Conservation (phyloP, 2,113 vertebrate species). For the Poeciliopsis prolifica region DNA sequence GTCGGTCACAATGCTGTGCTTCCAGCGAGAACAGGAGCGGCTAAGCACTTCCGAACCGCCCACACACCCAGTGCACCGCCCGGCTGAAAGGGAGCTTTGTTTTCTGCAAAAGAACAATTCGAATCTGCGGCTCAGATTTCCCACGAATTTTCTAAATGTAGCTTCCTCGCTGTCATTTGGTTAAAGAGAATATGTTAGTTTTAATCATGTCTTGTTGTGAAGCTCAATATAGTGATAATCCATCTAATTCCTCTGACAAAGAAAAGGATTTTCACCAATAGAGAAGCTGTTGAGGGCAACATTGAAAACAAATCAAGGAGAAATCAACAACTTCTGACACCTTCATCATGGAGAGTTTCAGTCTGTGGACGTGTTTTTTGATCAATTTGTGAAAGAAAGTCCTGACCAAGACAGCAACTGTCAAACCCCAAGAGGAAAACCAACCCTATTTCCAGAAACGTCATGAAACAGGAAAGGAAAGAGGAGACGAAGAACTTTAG, state of each 20-base stretch:
- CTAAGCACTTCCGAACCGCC: conserved; percentile 71
- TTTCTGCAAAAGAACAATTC: conserved; percentile 57
- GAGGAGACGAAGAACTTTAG: background rate
- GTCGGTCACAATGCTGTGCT: conserved; percentile 56
- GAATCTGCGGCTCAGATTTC: conserved; percentile 60
- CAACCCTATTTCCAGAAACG: conserved; percentile 38
- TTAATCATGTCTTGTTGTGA: conserved; percentile 11
- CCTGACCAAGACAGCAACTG: conserved; percentile 3
- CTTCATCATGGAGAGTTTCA: conserved; percentile 19
- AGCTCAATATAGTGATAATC: conserved; percentile 29
- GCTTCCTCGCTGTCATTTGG: conserved; percentile 23
- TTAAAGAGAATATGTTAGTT: background rate
- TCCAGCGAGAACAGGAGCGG: conserved; percentile 57
- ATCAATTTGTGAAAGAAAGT: conserved; percentile 24
- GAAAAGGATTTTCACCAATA: conserved; percentile 22
- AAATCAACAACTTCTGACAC: conserved; percentile 9
- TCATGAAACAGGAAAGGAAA: background rate
- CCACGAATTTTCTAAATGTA: conserved; percentile 61
- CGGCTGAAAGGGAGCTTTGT: conserved; percentile 62
- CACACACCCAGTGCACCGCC: conserved; percentile 55
- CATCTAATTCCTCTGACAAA: conserved; percentile 25
- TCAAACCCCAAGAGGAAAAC: conserved; percentile 33
- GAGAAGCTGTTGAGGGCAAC: conserved; percentile 15
- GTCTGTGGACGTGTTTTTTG: conserved; percentile 8
- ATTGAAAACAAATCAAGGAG: background rate